Conservation (phyloP, 2,113 vertebrate genomes). For the Grallaria varia region DNA sequence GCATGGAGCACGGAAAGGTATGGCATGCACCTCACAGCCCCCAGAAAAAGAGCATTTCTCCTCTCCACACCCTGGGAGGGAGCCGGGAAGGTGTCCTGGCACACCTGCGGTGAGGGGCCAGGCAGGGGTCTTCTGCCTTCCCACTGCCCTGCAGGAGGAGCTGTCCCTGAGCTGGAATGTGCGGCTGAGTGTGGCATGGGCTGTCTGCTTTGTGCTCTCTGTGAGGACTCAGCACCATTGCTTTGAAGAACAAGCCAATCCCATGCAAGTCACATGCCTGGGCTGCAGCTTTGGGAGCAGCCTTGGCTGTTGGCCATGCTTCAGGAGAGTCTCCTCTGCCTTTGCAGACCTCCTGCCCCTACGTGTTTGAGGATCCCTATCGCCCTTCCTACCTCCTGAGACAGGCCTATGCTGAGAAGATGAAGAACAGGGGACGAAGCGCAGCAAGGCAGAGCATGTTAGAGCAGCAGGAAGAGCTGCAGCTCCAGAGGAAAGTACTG, state of each 20-base stretch:
- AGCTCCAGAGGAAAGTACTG: not conserved
- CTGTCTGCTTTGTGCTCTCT: too few relatives aligned
- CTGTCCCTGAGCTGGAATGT: rapidly evolving
- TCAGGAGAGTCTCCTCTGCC: not conserved
- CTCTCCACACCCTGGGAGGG: not conserved
- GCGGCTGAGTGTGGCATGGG: not conserved
- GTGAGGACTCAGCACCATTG: not conserved
- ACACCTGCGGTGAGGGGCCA: not conserved
- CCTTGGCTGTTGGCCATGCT: not conserved
- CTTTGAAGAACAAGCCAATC: not conserved
- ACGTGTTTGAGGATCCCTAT: not conserved
- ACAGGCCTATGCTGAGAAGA: not conserved
- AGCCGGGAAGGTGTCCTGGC: not conserved
- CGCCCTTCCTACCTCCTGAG: not conserved
- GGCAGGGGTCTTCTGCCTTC: not conserved
- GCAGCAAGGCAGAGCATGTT: rapidly evolving
- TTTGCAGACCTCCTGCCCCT: not conserved
- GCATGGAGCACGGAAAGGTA: not conserved
- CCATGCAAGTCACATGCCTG: rapidly evolving
- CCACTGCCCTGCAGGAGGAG: rapidly evolving
- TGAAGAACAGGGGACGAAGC: not conserved
- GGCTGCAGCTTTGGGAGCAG: not conserved
- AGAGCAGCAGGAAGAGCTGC: not conserved
- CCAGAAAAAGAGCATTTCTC: not conserved
- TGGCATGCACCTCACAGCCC: too few relatives aligned